Conservation (phyloP, 2,797 vertebrate species). For the Erethizon dorsatum region DNA sequence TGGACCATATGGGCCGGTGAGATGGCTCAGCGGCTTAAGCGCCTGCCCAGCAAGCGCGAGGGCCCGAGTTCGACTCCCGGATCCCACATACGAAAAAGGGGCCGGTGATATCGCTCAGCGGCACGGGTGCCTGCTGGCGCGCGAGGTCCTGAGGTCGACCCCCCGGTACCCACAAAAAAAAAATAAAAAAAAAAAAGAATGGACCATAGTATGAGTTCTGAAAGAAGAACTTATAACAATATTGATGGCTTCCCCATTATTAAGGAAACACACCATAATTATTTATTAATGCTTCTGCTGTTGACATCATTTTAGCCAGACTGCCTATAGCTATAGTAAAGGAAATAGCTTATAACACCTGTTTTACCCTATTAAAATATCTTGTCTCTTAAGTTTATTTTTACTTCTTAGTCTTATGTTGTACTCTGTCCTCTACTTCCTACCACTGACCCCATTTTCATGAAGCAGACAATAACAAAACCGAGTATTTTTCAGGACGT, state of each 20-base stretch:
- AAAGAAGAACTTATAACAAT: slow-evolving; percentile 32
- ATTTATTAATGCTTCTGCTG: neutral
- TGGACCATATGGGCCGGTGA: neutral
- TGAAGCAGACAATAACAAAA: neutral
- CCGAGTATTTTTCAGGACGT: slow-evolving; percentile 63
- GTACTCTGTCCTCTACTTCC: slow-evolving; percentile 47
- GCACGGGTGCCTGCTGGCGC: too few relatives aligned
- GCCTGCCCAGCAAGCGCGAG: too few relatives aligned
- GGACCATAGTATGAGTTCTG: neutral
- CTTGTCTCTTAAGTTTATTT: slow-evolving; percentile 68
- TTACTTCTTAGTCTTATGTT: slow-evolving; percentile 39
- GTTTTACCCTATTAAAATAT: slow-evolving; percentile 15
- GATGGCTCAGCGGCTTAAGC: too few relatives aligned
- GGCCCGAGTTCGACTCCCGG: too few relatives aligned
- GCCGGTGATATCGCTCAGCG: too few relatives aligned
- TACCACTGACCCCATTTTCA: slow-evolving; percentile 18
- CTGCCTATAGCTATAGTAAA: neutral
- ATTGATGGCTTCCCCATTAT: neutral
- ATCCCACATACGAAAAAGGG: too few relatives aligned
- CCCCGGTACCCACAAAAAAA: too few relatives aligned
- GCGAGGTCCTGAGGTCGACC: too few relatives aligned
- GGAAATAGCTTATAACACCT: slow-evolving; percentile 50
- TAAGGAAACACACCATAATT: slow-evolving; percentile 34
- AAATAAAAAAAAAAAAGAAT: neutral
- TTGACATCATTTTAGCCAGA: slow-evolving; percentile 16